These are phyloP conservation scores for Salvelinus alpinus DNA, from an alignment of 2,113 vertebrate genomes.

Conservation along the genomic window DNA sequence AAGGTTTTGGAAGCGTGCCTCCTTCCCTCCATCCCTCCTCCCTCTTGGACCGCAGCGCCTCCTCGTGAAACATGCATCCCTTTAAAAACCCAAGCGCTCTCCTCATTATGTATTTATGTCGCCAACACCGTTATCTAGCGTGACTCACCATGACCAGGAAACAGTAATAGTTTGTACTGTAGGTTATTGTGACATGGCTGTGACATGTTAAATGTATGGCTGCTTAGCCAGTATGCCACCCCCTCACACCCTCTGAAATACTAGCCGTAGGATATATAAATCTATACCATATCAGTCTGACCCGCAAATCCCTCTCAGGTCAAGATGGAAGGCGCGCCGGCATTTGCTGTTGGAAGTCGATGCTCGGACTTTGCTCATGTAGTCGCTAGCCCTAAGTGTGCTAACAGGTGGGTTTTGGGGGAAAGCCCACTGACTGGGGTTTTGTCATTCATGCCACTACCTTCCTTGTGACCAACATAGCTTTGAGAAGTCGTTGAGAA, in stretches of 20 bases:
- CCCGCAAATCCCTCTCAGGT: neutral
- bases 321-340: neutral
- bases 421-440: constrained; percentile 35
- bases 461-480: constrained; percentile 21
- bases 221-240: neutral
- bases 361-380: neutral
- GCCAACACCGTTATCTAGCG: neutral
- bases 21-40: constrained; percentile 27
- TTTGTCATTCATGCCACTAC: constrained; percentile 17
- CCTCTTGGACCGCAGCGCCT: constrained; percentile 23
- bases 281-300: neutral
- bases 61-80: constrained; percentile 28
- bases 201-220: neutral
- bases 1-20: constrained; percentile 24
- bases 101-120: constrained; percentile 54
- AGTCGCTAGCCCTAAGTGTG: constrained; percentile 11
- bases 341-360: neutral
- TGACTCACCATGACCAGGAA: constrained; percentile 34
- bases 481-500: constrained; percentile 28
- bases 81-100: constrained; percentile 28
- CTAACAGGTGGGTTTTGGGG: constrained; percentile 39
- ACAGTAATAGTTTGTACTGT: constrained; percentile 33
- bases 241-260: no score
- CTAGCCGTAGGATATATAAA: neutral
- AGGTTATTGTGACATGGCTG: constrained; percentile 10